Evolutionary conservation across 2,113 vertebrate species (phyloP).

Genomic region (Monopterus albus): DNA sequence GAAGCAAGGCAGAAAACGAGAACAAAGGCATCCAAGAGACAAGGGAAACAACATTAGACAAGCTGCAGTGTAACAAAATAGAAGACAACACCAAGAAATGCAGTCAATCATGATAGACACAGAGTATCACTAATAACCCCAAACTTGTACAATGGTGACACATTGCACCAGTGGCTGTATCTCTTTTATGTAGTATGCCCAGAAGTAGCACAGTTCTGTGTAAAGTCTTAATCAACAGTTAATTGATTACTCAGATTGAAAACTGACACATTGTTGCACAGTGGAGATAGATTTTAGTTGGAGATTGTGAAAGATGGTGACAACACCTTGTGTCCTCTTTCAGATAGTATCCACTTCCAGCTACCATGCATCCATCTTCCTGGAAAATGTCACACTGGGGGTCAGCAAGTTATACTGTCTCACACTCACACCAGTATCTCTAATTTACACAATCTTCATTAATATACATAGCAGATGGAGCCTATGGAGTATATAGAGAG

Average conservation of each 20-base stretch:
- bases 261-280: constrained; percentile 5
- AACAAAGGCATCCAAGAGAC: no score
- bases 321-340: constrained; percentile 4
- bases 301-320: constrained; percentile 11
- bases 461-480: no score
- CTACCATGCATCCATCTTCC: neutral
- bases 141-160: neutral
- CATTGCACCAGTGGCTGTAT: neutral
- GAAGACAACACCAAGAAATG: no score
- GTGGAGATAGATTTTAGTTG: neutral
- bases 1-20: no score
- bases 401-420: neutral
- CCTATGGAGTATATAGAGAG: constrained; percentile 4
- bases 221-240: constrained; percentile 3
- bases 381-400: neutral
- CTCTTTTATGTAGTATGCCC: neutral
- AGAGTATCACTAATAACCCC: neutral
- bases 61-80: no score
- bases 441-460: no score
- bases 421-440: neutral
- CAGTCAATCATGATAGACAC: no score
- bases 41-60: no score
- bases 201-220: neutral
- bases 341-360: constrained; percentile 5
- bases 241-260: constrained; percentile 1